Base-by-base conservation (phyloP, 2,113 vertebrate species). In the Podiceps cristatus region DNA sequence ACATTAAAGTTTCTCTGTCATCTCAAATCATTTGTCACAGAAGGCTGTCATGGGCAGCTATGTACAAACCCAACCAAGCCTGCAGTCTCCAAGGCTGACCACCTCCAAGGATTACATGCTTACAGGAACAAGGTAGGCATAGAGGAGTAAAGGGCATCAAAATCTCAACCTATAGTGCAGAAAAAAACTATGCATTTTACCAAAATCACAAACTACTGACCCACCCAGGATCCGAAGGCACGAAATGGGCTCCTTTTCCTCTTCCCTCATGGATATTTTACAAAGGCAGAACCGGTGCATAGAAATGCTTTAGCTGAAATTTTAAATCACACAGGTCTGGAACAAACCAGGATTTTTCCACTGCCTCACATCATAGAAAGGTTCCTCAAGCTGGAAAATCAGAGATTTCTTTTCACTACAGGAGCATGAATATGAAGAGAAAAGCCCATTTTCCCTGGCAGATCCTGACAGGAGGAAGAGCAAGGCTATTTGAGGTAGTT, bases 121-220 rank as follows among this genome's bases (percentile, higher is more conserved):
- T 28, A 42, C 8, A 74, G 55, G 28, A 81, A 31, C 0, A 1
- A 40, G 13, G 31, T 31, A 59, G 52, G 3, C 44, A n/a, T 0
- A 72, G 9, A 13, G 33, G 27, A 72, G n/a, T 1, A 20, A 79
- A 50, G 15, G 9, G 5, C 11, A 5, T 14, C 19, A 67, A 62
- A 71, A 63, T 59, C 37, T 63, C 50, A 87, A 23, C 33, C 11
- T 31, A 2, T 0, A 53, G 15, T 8, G 8, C 47, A 86, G 56
- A 5, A 53, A 75, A 88, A 68, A 2, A 1, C 16, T 14, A 4
- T 0, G 0, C 14, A 18, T 75, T 74, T 72, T 86, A 53, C 53
- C 9, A 17, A 2, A 44, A 27, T 15, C 58, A 42, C 5, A 23
- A 80, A 69, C 18, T 2, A 77, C 16, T 44, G 9, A 67, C 17